phyloP scores from a whole-genome alignment of 2,888 invertebrate species.

The Elaeidobius kamerunicus region DNA sequence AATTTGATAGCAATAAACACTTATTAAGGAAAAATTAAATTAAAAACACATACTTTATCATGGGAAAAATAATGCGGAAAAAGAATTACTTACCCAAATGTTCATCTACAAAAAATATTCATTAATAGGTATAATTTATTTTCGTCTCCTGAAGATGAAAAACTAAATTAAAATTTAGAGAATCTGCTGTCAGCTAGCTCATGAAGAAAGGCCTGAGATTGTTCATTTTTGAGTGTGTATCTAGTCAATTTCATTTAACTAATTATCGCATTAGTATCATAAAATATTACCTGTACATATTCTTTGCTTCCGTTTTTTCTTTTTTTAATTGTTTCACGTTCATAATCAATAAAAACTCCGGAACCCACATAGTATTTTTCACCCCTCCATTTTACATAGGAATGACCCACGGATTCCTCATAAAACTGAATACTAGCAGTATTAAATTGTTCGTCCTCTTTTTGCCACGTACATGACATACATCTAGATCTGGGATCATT shows the following conservation, averaged over 20 bases:
- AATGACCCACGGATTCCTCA: conserved; percentile 11
- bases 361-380: conserved; percentile 22
- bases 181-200: background rate
- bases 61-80: no score
- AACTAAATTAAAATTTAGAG: background rate
- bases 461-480: conserved; percentile 26
- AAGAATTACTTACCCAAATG: no score
- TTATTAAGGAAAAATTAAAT: no score
- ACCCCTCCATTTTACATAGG: conserved; percentile 16
- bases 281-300: background rate
- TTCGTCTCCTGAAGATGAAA: background rate
- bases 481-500: conserved; percentile 10
- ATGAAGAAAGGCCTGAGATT: background rate
- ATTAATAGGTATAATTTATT: background rate
- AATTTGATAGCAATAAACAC: no score
- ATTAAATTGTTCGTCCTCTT: conserved; percentile 13
- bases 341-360: conserved; percentile 26
- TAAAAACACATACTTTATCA: no score
- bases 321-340: conserved; percentile 14
- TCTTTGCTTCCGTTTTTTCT: background rate
- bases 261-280: background rate
- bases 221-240: background rate
- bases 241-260: background rate
- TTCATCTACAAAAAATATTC: no score
- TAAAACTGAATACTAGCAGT: conserved; percentile 12